Evolutionary conservation across 2,888 invertebrate genomes (phyloP), one percentile per base, ranked within the genome.

Genomic region (Hydropsyche betteni): DNA sequence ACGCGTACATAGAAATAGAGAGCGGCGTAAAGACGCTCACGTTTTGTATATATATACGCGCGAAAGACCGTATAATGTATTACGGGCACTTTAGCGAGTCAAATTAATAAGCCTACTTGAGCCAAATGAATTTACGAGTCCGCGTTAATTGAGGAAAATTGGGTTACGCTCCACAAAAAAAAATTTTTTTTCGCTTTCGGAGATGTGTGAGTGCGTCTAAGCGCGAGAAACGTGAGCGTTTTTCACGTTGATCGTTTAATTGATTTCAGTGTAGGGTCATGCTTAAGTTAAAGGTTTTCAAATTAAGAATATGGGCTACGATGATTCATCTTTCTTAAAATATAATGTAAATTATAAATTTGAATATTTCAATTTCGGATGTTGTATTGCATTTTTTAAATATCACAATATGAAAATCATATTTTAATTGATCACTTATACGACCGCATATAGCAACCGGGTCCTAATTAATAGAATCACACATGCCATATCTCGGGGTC

Each of bases 111-210:
- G 75, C 58, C 77, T 74, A 69, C 74, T 76, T 58, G 74, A 68
- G 61, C 72, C 69, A 74, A 78, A 78, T 78, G 75, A 78, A 78
- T 77, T 77, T 78, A 78, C 74, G 77, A 61, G 71, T n/a, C 55
- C 50, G 75, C 24, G 71, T 33, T 75, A 78, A 78, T 78, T 77
- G 75, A 69, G 33, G 7, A 61, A 77, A 75, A 55, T 77, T 73
- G 64, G 69, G 51, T 12, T 14, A 36, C 73, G 68, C 12, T 55
- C 61, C 52, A 51, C 64, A 61, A 69, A 44, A 44, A 44, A 44
- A 44, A 44, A 2, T 44, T 51, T 51, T 51, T 24, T 24, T 24
- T 24, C 2, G 24, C 24, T 24, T 24, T 24, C 2, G 2, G 24
- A 24, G 24, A 24, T 24, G 24, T 24, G 24, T 24, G 24, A 24